Base-by-base conservation (phyloP, 2,888 invertebrate genomes). In the Proisotoma minuta region DNA sequence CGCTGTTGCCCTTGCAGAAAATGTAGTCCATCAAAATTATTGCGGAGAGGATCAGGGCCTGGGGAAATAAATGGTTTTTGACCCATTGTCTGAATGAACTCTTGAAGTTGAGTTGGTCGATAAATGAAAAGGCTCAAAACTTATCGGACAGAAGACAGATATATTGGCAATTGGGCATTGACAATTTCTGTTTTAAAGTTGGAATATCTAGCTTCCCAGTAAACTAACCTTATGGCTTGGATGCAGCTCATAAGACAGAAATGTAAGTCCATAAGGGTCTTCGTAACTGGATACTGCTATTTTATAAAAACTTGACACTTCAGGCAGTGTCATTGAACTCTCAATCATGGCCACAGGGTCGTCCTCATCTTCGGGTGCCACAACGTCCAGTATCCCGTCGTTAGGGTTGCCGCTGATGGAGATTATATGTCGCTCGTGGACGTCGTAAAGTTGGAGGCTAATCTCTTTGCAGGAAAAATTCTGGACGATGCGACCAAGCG, bases 281-380 rank as follows among this genome's bases (percentile, higher is more conserved):
- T 59, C 50, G 18, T 48, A 47, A 3, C 22, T 2, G 1, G 61
- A 49, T 0, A 62, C 54, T n/a, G 15, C n/a, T 3, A 59, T 59
- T 26, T 56, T 54, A 52, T 65, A 65, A 34, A 59, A 65, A 27
- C 53, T 59, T n/a, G 56, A 57, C 1, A 62, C 57, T 54, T 65
- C 65, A 1, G 24, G 12, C 3, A 54, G 23, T 20, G 20, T 59
- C 62, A 65, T 56, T 20, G 56, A 34, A 0, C 57, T 62, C n/a
- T 65, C 65, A 24, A 65, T 62, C 62, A 65, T 65, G 8, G 62
- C 65, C 5, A 65, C 48, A 12, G 65, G 61, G n/a, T 62, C 65
- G 20, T 65, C 65, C 3, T 63, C 63, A 5, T 65, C 65, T 2
- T 50, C 56, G 0, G 65, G 58, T 24, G 56, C 29, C 1, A 18